phyloP scores from a whole-genome alignment of 2,888 invertebrate genomes.

The Parnassius orleans region DNA sequence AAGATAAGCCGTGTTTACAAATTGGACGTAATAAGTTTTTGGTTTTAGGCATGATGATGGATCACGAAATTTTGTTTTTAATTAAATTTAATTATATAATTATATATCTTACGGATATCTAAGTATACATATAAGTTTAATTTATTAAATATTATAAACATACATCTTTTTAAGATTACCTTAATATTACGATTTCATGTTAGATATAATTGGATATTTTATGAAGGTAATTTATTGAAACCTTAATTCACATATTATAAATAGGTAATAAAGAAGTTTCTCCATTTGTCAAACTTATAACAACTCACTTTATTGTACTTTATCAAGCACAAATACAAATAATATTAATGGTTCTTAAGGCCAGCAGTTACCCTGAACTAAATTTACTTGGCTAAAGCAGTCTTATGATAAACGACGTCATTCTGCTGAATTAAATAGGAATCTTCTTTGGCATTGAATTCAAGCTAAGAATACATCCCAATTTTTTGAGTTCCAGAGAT shows the following conservation, averaged over 20 bases:
- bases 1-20: constrained; percentile 16
- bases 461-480: too few species aligned
- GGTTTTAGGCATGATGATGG: not conserved
- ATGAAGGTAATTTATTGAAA: too few species aligned
- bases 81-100: not conserved
- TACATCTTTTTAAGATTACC: too few species aligned
- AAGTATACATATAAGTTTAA: too few species aligned
- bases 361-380: not conserved
- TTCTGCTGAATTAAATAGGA: not conserved
- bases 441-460: too few species aligned
- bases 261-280: not conserved
- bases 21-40: constrained; percentile 3
- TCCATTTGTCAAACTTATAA: not conserved
- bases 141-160: too few species aligned
- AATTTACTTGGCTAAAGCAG: not conserved
- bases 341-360: not conserved
- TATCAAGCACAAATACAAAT: not conserved
- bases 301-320: not conserved
- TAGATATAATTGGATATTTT: too few species aligned
- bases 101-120: too few species aligned
- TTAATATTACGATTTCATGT: too few species aligned
- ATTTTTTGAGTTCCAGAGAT: too few species aligned
- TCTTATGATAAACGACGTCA: not conserved
- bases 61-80: not conserved
- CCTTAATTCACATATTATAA: too few species aligned